Percentiles rank a stretch among this genome's conserved stretches.
Conservation (phyloP, 2,888 invertebrate genomes). For the Trachelus stipa region DNA sequence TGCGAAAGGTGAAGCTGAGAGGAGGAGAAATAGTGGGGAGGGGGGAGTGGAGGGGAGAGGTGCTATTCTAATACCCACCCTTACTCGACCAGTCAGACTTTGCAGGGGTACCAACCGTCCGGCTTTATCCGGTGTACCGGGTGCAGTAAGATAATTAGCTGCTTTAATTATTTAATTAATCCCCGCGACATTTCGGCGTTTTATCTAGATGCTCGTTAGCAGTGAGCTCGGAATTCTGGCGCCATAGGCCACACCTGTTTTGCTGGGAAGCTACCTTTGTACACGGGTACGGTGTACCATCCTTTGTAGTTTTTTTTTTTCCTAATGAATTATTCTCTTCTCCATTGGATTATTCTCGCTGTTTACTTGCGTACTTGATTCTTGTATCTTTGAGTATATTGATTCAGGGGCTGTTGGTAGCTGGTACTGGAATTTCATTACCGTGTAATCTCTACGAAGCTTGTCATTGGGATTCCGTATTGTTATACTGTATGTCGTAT, state of each 20-base stretch:
- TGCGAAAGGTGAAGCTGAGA: slow-evolving; percentile 10
- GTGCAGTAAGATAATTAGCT: slow-evolving; percentile 49
- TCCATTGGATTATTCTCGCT: background rate
- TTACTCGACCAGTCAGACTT: background rate
- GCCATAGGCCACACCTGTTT: slow-evolving; percentile 24
- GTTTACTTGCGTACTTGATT: background rate
- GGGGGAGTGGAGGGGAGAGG: slow-evolving; percentile 28
- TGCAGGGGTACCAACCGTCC: background rate
- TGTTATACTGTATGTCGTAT: background rate
- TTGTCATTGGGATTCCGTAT: background rate
- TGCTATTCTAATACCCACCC: background rate
- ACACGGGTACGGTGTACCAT: background rate
- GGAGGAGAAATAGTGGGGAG: slow-evolving; percentile 35
- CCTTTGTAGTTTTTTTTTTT: background rate
- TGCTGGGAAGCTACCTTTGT: background rate
- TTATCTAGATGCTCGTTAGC: slow-evolving; percentile 61
- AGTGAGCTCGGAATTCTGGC: slow-evolving; percentile 4
- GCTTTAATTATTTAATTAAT: slow-evolving; percentile 63
- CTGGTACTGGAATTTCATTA: background rate
- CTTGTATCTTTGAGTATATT: background rate
- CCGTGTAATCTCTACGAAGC: background rate
- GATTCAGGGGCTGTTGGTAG: background rate
- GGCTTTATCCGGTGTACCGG: slow-evolving; percentile 16
- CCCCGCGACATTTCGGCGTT: slow-evolving; percentile 54
- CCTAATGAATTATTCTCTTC: background rate